Evolutionary conservation across 53 echinoderm and acorn worm genomes (phyloP), one percentile per base, ranked within the genome.

Genomic region (Apostichopus leukothele): DNA sequence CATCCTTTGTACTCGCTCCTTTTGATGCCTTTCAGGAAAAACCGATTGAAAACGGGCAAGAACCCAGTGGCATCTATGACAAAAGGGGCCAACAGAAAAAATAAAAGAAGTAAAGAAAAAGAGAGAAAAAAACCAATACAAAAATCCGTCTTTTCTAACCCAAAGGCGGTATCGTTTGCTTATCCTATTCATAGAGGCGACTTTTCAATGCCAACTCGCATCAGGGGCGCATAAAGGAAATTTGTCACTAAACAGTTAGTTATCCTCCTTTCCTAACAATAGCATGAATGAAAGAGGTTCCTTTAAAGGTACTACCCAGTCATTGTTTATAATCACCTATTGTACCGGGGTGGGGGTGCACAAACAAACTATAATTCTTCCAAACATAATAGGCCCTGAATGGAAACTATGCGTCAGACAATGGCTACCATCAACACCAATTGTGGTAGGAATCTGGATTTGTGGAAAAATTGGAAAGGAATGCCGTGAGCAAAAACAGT

Each of bases 161-260:
- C 79, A 79, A 51, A 79, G 53, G 51, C 53, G 19, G 79, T 79
- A 79, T 79, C 79, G 79, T 79, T 79, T 51, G 79, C 54, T 79
- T 79, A 79, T 79, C 79, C 53, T 19, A 52, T 79, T 79, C 79
- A 79, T 51, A 0, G 18, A 39, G 79, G 79, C 50, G 53, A 50
- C 14, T 16, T 79, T 79, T 79, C 79, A 79, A 79, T 79, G 79
- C 51, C 79, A 79, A 51, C 50, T 51, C 79, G 51, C 16, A 52
- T 79, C 12, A 51, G 1, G 51, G 16, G 12, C 4, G 53, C 52
- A 52, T 51, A 19, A 79, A 52, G 53, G 54, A 79, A 50, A 79
- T 79, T 79, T 79, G 79, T 79, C 79, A 79, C 79, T 79, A 79
- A 79, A 79, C 51, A 79, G 50, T 51, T 53, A 8, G 51, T 50